Percentiles rank a stretch among this genome's conserved stretches.
Evolutionary conservation across 2,797 vertebrate genomes (phyloP).

Genomic region (Spondyliosoma cantharus): DNA sequence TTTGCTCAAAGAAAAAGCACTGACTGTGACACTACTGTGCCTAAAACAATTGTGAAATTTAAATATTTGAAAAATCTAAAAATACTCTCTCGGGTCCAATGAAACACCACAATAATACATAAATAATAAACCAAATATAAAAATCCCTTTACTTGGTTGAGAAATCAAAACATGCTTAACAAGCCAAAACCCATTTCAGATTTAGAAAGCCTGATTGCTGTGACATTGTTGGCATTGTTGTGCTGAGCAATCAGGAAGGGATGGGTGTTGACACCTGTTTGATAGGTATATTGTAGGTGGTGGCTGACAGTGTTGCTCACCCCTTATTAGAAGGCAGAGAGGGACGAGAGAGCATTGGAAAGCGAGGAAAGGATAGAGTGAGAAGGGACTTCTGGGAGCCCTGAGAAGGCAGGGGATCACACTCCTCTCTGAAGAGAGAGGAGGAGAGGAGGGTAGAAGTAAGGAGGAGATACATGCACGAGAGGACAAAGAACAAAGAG

Average conservation of each 20-base stretch:
- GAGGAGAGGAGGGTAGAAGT: constrained; percentile 75
- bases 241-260: constrained; percentile 9
- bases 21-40: too few relatives aligned
- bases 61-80: too few relatives aligned
- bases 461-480: constrained; percentile 62
- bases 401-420: constrained; percentile 88
- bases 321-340: constrained; percentile 90
- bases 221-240: constrained; percentile 83
- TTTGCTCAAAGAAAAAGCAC: background rate
- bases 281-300: constrained; percentile 53
- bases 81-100: background rate
- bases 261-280: constrained; percentile 48
- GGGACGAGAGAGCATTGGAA: constrained; percentile 93
- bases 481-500: constrained; percentile 64
- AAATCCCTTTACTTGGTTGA: background rate
- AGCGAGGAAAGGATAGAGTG: constrained; percentile 92
- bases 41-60: too few relatives aligned
- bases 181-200: constrained; percentile 12
- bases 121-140: background rate
- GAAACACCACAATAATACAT: background rate
- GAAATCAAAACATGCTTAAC: background rate
- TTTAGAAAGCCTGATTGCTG: constrained; percentile 20
- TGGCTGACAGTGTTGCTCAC: constrained; percentile 84
- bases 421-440: constrained; percentile 89
- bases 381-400: constrained; percentile 92